A percentile compares a stretch with the other conserved stretches of the same genome.
These are phyloP conservation scores for Heliconius erato DNA, from an alignment of 2,888 invertebrate genomes.

Conservation along the genomic window DNA sequence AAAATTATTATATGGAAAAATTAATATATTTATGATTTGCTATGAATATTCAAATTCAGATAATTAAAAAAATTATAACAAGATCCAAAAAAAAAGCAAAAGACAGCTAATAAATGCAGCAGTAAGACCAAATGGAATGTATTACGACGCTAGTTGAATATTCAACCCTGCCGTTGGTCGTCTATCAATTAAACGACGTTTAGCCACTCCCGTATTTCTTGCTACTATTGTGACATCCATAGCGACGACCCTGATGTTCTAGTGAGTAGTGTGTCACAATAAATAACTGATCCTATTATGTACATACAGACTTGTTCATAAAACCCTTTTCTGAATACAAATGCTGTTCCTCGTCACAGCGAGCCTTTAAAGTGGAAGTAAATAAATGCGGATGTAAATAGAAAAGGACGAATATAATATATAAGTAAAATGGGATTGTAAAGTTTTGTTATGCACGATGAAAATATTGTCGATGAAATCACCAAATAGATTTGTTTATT, in stretches of 20 bases:
- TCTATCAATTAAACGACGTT: conserved; percentile 36
- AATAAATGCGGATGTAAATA: not conserved
- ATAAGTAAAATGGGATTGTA: not conserved
- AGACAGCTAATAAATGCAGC: not conserved
- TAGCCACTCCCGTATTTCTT: conserved; percentile 13
- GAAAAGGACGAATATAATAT: too few species aligned
- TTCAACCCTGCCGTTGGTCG: conserved; percentile 35
- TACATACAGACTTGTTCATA: not conserved
- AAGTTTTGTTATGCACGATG: not conserved
- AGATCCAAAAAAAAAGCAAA: not conserved
- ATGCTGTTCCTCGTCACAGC: not conserved
- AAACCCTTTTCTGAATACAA: conserved; percentile 20
- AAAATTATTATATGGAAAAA: too few species aligned
- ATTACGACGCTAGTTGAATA: conserved; percentile 38
- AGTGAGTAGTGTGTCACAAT: conserved; percentile 17
- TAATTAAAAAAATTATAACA: too few species aligned
- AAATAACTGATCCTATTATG: conserved; percentile 16
- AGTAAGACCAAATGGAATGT: conserved; percentile 32
- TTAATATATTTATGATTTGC: too few species aligned
- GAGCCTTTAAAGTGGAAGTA: conserved; percentile 14
- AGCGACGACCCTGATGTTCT: conserved; percentile 27
- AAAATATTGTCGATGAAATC: conserved; percentile 13
- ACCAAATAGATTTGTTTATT: conserved; percentile 31
- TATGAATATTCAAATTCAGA: not conserved
- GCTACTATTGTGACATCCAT: conserved; percentile 16